Conservation (phyloP, 2,888 invertebrate species). For the Alentia gelatinosa region DNA sequence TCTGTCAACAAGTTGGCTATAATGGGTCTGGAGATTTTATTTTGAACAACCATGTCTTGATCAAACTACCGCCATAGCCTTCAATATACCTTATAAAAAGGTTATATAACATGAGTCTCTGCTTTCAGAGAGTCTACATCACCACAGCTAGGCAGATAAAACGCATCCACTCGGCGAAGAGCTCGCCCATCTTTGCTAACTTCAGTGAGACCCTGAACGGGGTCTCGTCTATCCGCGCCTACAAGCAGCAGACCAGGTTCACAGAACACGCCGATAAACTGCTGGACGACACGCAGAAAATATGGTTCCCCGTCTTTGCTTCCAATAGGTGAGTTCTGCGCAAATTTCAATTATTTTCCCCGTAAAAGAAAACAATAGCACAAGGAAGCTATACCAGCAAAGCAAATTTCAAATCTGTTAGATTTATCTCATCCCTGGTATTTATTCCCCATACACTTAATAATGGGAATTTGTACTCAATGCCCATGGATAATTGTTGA, state of each 20-base stretch:
- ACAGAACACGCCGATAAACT: constrained; percentile 91
- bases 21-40: neutral
- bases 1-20: neutral
- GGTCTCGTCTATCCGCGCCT: too few relatives aligned
- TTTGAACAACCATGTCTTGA: neutral
- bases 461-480: too few relatives aligned
- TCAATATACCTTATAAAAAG: neutral
- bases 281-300: constrained; percentile 94
- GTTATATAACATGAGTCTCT: neutral
- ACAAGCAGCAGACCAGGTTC: constrained; percentile 89
- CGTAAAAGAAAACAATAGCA: too few relatives aligned
- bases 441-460: too few relatives aligned
- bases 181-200: constrained; percentile 97
- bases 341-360: too few relatives aligned
- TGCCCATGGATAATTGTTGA: too few relatives aligned
- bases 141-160: constrained; percentile 95
- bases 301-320: constrained; percentile 93
- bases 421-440: too few relatives aligned
- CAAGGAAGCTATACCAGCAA: too few relatives aligned
- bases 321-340: too few relatives aligned
- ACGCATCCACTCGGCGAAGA: constrained; percentile 93
- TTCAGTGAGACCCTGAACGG: constrained; percentile 96
- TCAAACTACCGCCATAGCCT: neutral
- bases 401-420: too few relatives aligned
- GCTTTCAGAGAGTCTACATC: constrained; percentile 90